A percentile compares a stretch with the other conserved stretches of the same genome.
These are phyloP conservation scores for Progne subis DNA, from an alignment of 2,113 vertebrate genomes.

Conservation along the genomic window DNA sequence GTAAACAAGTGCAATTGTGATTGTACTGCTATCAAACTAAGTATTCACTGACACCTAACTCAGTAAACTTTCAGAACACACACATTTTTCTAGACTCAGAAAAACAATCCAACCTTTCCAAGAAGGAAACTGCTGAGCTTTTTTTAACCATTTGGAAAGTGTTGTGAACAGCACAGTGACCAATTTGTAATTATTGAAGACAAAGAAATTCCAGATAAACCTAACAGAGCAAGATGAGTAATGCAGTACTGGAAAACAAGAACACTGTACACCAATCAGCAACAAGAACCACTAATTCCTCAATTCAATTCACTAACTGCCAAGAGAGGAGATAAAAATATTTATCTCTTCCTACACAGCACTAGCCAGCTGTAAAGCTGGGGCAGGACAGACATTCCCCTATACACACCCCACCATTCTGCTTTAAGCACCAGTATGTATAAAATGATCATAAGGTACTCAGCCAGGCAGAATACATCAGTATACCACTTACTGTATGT, in stretches of 20 bases:
- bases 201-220: neutral
- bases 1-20: neutral
- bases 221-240: slow-evolving; percentile 36
- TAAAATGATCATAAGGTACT: neutral
- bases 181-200: neutral
- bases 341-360: neutral
- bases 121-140: neutral
- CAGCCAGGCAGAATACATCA: neutral
- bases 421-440: neutral
- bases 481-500: neutral
- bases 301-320: slow-evolving; percentile 32
- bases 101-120: neutral
- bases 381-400: neutral
- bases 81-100: neutral
- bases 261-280: neutral
- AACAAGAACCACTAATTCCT: neutral
- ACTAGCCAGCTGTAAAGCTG: neutral
- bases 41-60: neutral
- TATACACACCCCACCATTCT: neutral
- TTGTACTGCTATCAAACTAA: neutral
- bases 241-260: neutral
- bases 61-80: neutral
- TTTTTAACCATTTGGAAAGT: neutral
- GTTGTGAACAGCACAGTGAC: neutral
- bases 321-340: neutral